A percentile compares a stretch with the other conserved stretches of the same genome.
phyloP scores from a whole-genome alignment of 1,140 invertebrate genomes.

The Microplitis demolitor region DNA sequence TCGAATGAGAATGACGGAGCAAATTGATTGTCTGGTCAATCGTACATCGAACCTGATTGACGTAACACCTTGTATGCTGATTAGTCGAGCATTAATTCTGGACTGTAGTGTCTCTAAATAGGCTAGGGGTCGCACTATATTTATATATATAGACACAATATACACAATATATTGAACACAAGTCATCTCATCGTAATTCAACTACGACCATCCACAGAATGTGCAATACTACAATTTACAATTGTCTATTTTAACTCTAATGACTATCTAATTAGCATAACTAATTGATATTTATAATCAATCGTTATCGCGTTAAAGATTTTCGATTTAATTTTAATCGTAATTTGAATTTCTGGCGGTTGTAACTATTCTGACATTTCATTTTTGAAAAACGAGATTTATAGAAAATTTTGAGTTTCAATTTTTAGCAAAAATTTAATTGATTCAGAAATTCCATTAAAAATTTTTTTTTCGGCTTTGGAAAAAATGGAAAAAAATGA shows the following conservation, averaged over 20 bases:
- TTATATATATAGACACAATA: no score
- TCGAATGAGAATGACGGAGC: not conserved
- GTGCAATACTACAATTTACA: not conserved
- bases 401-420: no score
- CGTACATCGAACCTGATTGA: not conserved
- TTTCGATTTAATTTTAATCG: no score
- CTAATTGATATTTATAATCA: not conserved
- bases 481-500: no score
- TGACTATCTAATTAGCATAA: not conserved
- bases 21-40: slow-evolving; percentile 20
- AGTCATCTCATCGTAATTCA: not conserved
- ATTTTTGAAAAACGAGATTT: no score
- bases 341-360: no score
- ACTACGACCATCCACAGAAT: not conserved
- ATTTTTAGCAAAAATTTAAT: no score
- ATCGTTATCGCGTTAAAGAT: no score
- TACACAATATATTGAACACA: no score
- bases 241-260: not conserved
- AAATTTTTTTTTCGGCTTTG: no score
- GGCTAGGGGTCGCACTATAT: not conserved
- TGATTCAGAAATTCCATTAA: no score
- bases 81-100: slow-evolving; percentile 15
- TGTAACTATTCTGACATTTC: no score
- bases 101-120: not conserved
- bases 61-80: slow-evolving; percentile 2